Evolutionary conservation across 2,797 vertebrate species (phyloP).

Genomic region (Salarias fasciatus): DNA sequence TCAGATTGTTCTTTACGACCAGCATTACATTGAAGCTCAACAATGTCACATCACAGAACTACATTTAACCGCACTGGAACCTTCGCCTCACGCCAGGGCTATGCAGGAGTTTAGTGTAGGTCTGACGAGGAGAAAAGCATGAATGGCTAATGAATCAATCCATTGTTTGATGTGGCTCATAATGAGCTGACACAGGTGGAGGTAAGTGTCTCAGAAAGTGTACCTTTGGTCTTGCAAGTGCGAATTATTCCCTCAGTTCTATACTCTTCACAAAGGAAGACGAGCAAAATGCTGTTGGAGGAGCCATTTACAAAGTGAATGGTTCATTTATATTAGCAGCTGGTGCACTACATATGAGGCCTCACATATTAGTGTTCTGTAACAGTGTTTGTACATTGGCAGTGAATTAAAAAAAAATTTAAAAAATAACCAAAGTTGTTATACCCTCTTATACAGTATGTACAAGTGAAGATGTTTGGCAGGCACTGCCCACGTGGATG

Average conservation of each 20-base stretch:
- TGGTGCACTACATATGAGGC: slow-evolving; percentile 30
- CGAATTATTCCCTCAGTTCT: slow-evolving; percentile 12
- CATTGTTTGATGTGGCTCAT: slow-evolving; percentile 2
- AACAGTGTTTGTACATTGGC: too few relatives aligned
- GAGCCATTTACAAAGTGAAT: slow-evolving; percentile 33
- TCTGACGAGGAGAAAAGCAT: background rate
- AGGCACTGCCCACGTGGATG: too few relatives aligned
- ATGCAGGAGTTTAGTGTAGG: background rate
- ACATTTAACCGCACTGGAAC: background rate
- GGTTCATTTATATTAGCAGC: slow-evolving; percentile 31
- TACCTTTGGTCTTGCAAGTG: slow-evolving; percentile 1
- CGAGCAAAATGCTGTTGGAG: slow-evolving; percentile 1
- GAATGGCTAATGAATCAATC: background rate
- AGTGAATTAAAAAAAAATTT: too few relatives aligned
- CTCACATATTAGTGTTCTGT: background rate
- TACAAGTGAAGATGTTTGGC: too few relatives aligned
- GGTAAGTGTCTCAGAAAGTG: slow-evolving; percentile 8
- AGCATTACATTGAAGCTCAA: too few relatives aligned
- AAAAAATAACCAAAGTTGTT: too few relatives aligned
- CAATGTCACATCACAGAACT: too few relatives aligned
- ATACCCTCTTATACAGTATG: too few relatives aligned
- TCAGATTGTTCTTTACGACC: too few relatives aligned
- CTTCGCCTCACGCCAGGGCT: background rate
- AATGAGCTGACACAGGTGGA: slow-evolving; percentile 2
- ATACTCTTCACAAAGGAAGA: slow-evolving; percentile 9